Base-by-base conservation (phyloP, 2,113 vertebrate species). In the Semicossyphus pulcher region DNA sequence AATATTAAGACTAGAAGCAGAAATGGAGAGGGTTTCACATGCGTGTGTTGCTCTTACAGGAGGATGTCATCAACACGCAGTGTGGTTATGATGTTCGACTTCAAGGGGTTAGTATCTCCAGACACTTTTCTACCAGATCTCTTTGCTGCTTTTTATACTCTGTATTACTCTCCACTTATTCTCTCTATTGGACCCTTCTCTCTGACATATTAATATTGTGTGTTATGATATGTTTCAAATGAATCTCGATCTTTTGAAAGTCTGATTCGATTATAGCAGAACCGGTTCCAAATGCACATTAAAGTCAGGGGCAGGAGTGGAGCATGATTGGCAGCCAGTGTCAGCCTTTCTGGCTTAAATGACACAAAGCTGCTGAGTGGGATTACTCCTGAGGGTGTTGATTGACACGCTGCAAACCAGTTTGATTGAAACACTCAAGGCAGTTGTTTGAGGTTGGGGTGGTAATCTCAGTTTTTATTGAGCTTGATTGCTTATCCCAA, bases 21-120 rank as follows among this genome's bases (percentile, higher is more conserved):
- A 54, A n/a, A 37, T 32, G 2, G 20, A 26, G 26, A 23, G 2
- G n/a, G 45, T 49, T 28, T 48, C 26, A 58, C 18, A 18, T 45
- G 63, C 44, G 44, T 36, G 14, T 80, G 29, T 31, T 61, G 15
- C 54, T 42, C 31, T 32, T 72, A 45, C 84, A 96, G 96, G 95
- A 96, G 80, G 96, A 97, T 64, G 95, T 97, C 64, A 93, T 96
- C 77, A 97, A 97, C 86, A 97, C 95, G 0, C 96, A 97, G 85
- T 97, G 95, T 80, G 96, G 96, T 80, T 97, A 97, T 12, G 96
- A 97, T 59, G 94, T 97, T 56, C 95, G 96, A 34, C 94, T 89
- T 74, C 79, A 95, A 85, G 69, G 72, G 93, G 96, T 96, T 71
- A 88, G 95, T 86, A 58, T 78, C 32, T 49, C 20, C 31, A 41